Percentiles rank a stretch among this genome's conserved stretches.
Evolutionary conservation across 2,113 vertebrate genomes (phyloP).

Genomic region (Andinoacara biseriatus): DNA sequence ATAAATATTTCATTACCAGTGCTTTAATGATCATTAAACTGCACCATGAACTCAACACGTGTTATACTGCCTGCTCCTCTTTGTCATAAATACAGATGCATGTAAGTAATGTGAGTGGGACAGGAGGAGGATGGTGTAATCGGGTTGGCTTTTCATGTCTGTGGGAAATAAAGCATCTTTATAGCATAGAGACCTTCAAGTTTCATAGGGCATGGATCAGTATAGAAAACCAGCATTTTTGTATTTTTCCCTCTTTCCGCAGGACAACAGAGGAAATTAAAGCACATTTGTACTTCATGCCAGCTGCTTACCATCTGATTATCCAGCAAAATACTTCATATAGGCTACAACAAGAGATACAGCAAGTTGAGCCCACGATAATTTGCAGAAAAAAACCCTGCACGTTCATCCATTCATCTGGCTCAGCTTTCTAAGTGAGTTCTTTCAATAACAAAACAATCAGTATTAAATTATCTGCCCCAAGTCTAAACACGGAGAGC

Average conservation of each 20-base stretch:
- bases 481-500: too few relatives aligned
- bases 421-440: not conserved
- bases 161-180: not conserved
- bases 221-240: not conserved
- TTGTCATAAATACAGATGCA: constrained; percentile 16
- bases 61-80: constrained; percentile 3
- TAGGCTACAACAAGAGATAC: not conserved
- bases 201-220: not conserved
- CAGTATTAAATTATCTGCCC: too few relatives aligned
- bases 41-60: constrained; percentile 39
- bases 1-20: constrained; percentile 65
- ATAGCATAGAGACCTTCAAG: not conserved
- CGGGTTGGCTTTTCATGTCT: not conserved
- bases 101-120: not conserved
- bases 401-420: not conserved
- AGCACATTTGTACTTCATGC: not conserved
- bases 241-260: not conserved
- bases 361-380: not conserved
- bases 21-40: constrained; percentile 63
- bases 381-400: not conserved
- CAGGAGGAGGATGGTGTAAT: not conserved
- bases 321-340: not conserved
- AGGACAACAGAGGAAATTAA: not conserved
- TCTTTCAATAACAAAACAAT: not conserved
- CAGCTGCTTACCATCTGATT: not conserved